Percentiles rank a stretch among this genome's conserved stretches.
These are phyloP conservation scores for Pimephales promelas DNA, from an alignment of 2,113 vertebrate species.

Conservation along the genomic window DNA sequence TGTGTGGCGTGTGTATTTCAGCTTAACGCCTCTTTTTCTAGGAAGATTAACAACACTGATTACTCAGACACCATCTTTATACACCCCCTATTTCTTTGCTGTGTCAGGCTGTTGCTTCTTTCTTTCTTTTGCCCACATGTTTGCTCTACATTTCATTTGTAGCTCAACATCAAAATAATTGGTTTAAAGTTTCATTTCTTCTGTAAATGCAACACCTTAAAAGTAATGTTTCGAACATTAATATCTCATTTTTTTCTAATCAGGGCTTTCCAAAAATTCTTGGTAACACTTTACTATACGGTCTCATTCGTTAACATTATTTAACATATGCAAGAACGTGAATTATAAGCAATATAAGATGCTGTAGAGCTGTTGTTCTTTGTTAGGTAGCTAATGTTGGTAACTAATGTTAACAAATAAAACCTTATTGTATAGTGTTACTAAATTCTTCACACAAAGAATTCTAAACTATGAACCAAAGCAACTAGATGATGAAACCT, in stretches of 20 bases:
- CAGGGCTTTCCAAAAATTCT: not conserved
- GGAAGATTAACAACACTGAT: constrained; percentile 3
- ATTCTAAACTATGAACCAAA: not conserved
- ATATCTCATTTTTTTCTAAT: not conserved
- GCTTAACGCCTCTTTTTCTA: constrained; percentile 2
- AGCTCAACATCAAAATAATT: not conserved
- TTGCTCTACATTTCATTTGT: not conserved
- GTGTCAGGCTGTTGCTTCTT: not conserved
- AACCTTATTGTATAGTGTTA: too few species aligned
- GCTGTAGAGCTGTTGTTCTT: too few species aligned
- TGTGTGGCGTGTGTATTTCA: not conserved
- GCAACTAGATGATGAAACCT: not conserved
- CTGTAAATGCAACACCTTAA: not conserved
- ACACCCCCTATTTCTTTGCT: not conserved
- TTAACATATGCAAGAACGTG: too few species aligned
- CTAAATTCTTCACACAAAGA: too few species aligned
- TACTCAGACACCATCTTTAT: not conserved
- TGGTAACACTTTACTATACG: too few species aligned
- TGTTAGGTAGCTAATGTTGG: too few species aligned
- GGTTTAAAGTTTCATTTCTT: not conserved
- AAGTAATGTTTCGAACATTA: not conserved
- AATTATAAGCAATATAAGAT: too few species aligned
- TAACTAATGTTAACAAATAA: too few species aligned
- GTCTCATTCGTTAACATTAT: too few species aligned
- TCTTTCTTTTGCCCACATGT: not conserved